phyloP scores from a whole-genome alignment of 2,888 invertebrate genomes.

The Rhagophthalmus giganteus region DNA sequence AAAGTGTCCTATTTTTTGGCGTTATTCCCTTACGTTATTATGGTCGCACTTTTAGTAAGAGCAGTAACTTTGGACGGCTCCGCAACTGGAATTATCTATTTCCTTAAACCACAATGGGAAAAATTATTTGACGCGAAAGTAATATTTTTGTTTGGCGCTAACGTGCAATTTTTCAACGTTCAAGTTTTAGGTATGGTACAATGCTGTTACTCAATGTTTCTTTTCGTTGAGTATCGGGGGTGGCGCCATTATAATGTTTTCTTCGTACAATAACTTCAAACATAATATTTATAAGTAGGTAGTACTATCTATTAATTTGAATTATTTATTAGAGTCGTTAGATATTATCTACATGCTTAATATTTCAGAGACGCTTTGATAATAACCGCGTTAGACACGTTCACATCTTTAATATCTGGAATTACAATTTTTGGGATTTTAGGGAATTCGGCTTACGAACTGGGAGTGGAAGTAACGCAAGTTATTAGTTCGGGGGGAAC shows the following conservation, averaged over 20 bases:
- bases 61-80: conserved; percentile 71
- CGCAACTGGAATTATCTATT: conserved; percentile 74
- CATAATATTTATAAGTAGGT: not conserved
- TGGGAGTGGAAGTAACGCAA: conserved; percentile 63
- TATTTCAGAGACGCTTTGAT: conserved; percentile 57
- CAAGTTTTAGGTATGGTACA: conserved; percentile 68
- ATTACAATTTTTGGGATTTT: conserved; percentile 81
- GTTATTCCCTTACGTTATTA: conserved; percentile 78
- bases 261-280: not conserved
- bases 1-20: conserved; percentile 87
- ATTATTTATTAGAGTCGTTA: no score
- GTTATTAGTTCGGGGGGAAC: conserved; percentile 75
- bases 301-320: no score
- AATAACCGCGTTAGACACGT: conserved; percentile 77
- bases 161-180: not conserved
- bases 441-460: conserved; percentile 73
- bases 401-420: conserved; percentile 79
- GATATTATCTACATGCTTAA: no score
- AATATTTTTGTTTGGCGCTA: not conserved
- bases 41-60: conserved; percentile 74
- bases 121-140: not conserved
- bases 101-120: conserved; percentile 64
- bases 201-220: conserved; percentile 79
- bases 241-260: conserved; percentile 59
- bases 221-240: conserved; percentile 75